Evolutionary conservation across 2,888 invertebrate genomes (phyloP).

Genomic region (Parasteatoda lunata): DNA sequence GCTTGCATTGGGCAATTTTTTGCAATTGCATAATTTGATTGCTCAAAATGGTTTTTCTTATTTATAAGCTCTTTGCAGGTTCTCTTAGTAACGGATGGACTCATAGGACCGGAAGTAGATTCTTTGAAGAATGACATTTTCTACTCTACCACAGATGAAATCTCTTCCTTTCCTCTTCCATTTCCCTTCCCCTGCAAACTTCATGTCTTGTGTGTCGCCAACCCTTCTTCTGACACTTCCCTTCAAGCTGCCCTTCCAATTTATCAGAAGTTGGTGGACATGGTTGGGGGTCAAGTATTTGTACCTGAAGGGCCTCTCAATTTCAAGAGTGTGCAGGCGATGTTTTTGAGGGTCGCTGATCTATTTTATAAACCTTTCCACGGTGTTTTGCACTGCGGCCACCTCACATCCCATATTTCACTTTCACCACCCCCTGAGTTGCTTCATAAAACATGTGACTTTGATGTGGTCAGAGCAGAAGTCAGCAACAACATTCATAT

Average conservation of each 20-base stretch:
- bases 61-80: conserved; percentile 75
- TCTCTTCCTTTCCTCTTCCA: conserved; percentile 79
- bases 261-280: conserved; percentile 87
- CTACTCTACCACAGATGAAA: conserved; percentile 52
- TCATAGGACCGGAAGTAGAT: conserved; percentile 81
- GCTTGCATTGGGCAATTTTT: too few species aligned
- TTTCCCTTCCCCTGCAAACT: conserved; percentile 88
- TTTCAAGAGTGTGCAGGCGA: conserved; percentile 75
- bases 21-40: too few species aligned
- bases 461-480: conserved; percentile 79
- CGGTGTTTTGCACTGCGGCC: conserved; percentile 83
- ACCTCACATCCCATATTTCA: conserved; percentile 82
- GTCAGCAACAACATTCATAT: conserved; percentile 86
- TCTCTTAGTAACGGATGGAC: conserved; percentile 85
- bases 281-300: conserved; percentile 80
- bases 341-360: conserved; percentile 83
- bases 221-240: conserved; percentile 73
- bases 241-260: conserved; percentile 79
- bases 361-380: conserved; percentile 84
- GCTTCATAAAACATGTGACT: conserved; percentile 75
- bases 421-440: conserved; percentile 83
- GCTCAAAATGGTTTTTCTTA: too few species aligned
- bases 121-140: conserved; percentile 79
- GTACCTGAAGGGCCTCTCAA: conserved; percentile 72
- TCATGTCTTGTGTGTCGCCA: conserved; percentile 76